Evolutionary conservation across 2,113 vertebrate genomes (phyloP), one percentile per base, ranked within the genome.

Genomic region (Engystomops pustulosus): DNA sequence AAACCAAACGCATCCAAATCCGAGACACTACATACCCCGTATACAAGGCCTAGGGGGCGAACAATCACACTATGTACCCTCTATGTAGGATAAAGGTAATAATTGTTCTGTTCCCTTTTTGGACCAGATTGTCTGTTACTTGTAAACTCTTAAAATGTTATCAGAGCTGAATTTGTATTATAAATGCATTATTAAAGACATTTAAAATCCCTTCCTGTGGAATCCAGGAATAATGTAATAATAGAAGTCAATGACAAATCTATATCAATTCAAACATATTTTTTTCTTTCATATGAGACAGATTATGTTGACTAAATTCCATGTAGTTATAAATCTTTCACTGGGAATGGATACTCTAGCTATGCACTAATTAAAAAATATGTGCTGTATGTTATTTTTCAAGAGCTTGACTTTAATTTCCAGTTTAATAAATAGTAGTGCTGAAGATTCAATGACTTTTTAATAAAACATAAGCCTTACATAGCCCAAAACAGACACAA

Each of bases 261-360:
- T 17, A 25, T 41, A 47, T 71, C 62, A 83, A 83, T 75, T 60
- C 44, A 62, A 83, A 38, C 80, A 69, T 74, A 38, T 51, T 75
- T 83, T 80, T 62, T 62, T 30, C 14, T 25, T 74, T 12, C 80
- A 83, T 70, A 60, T 34, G 80, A 70, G 80, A 74, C 34, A 47
- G 72, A 82, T 83, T 83, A 83, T 74, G 80, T 74, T 74, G 69
- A 45, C 70, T 36, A 83, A 83, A 83, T 62, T 74, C 69, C 70
- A 83, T 75, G 60, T 62, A 58, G 32, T 53, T 45, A 83, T 83
- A 83, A 83, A 83, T 83, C 80, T 83, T 83, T 83, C 80, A 83
- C 60, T 83, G 70, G 18, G 27, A 83, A 83, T 83, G 51, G 38
- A 83, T 74, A 83, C 27, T 47, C 25, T 83, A 74, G 69, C 49